Percentiles rank a stretch among this genome's conserved stretches.
Conservation (phyloP, 1,140 invertebrate species). For the Lycorma delicatula region DNA sequence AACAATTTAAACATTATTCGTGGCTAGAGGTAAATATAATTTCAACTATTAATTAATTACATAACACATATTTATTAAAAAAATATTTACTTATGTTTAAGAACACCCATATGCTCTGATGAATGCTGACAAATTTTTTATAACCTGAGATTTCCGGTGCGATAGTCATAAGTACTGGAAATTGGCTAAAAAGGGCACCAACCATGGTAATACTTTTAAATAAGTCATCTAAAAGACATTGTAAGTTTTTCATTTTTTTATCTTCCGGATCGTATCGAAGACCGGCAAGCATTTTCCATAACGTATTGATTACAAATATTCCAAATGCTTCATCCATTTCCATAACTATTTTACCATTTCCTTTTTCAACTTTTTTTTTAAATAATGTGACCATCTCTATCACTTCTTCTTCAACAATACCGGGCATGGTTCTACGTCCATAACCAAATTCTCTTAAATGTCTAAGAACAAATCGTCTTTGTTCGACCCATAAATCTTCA, state of each 20-base stretch:
- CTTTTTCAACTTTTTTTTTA: slow-evolving; percentile 35
- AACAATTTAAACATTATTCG: too few species aligned
- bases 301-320: slow-evolving; percentile 69
- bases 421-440: slow-evolving; percentile 62
- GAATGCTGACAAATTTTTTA: slow-evolving; percentile 56
- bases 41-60: too few species aligned
- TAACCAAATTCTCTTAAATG: slow-evolving; percentile 76
- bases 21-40: too few species aligned
- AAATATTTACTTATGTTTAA: slow-evolving; percentile 39
- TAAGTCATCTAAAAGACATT: slow-evolving; percentile 56
- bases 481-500: slow-evolving; percentile 71
- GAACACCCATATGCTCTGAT: slow-evolving; percentile 60
- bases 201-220: slow-evolving; percentile 67
- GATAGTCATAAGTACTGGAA: slow-evolving; percentile 62
- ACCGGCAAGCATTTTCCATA: slow-evolving; percentile 83
- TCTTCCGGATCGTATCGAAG: too few species aligned
- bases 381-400: slow-evolving; percentile 47
- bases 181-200: slow-evolving; percentile 64
- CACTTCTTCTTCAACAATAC: slow-evolving; percentile 60
- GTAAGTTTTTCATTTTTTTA: slow-evolving; percentile 56
- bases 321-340: slow-evolving; percentile 63
- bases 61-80: too few species aligned
- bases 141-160: slow-evolving; percentile 68
- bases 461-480: slow-evolving; percentile 66
- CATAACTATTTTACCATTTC: slow-evolving; percentile 39